Base-by-base conservation (phyloP, 2,888 invertebrate species). In the Cynaeus angustus region DNA sequence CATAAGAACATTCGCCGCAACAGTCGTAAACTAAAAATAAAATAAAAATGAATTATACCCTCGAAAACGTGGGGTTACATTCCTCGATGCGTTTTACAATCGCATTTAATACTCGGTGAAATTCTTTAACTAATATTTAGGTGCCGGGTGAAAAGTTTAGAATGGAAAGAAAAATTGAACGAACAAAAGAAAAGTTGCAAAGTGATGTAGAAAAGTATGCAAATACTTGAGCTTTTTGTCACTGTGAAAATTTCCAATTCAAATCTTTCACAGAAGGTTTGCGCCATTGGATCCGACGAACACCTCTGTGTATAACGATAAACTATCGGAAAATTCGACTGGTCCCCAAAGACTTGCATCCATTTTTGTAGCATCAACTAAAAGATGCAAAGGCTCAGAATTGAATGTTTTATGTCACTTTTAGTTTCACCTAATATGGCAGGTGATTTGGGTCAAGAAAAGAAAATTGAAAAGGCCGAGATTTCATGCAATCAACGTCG, bases 191-290 rank as follows among this genome's bases (percentile, higher is more conserved):
- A 68, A 67, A 62, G 67, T 72, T 69, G 69, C 61, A 71, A 73
- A 73, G 67, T 66, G 68, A 71, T 70, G 71, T 72, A 71, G 74
- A 75, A 76, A 74, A 75, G 72, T 73, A 77, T 76, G 77, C 74
- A 77, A 76, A 77, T 77, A 72, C 69, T 72, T 41, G 26, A 59
- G 72, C 71, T 76, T 75, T 75, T 73, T 77, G 75, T 76, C 75
- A 72, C 72, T 41, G 69, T 59, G 67, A 53, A 66, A 75, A 77
- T 77, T 76, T 77, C 74, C 74, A 77, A 77, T 77, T 76, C 75
- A 77, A 77, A 77, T 77, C 68, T 68, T 69, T 72, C 61, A 67
- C 72, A 72, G 73, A 69, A 72, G 74, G 72, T 76, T 74, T 73
- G 61, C 28, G 30, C 65, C 50, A 59, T 16, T 38, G 61, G 69